Evolutionary conservation across 2,797 vertebrate genomes (phyloP), one percentile per base, ranked within the genome.

Genomic region (Emydoidea blandingii): DNA sequence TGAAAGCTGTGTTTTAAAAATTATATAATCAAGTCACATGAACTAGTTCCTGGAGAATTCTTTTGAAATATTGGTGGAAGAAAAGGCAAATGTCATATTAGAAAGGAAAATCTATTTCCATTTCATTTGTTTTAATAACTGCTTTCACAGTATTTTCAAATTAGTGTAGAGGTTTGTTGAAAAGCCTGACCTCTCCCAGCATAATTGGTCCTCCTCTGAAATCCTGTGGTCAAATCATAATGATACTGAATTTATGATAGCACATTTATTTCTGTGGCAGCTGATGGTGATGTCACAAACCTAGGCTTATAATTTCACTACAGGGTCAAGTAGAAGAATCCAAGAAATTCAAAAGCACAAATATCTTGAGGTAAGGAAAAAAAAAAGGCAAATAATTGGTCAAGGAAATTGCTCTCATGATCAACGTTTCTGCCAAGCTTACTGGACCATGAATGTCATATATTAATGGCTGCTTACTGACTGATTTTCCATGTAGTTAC

Each of bases 81-180:
- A 88, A 85, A 74, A 84, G 62, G 41, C 74, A 91, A n/a, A 52
- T 74, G 11, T 90, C n/a, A 68, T 7, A 11, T 16, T 72, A 65
- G 83, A 90, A 90, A 82, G 62, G 78, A 83, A 91, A 91, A 76
- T 76, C 21, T 41, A 62, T 57, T 89, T 91, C n/a, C 34, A 79
- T 57, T 57, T 81, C 44, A 83, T 86, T 89, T 78, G 53, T 72
- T 86, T 93, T 79, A 83, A 89, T 89, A 50, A 76, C 29, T 56
- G 56, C 53, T 31, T 56, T 68, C 31, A 29, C 3, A 47, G 12
- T 53, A 54, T n/a, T 78, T 95, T 85, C n/a, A 37, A 88, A 72
- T 62, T 87, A 87, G 34, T 53, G 7, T 85, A 85, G 31, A 87
- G 6, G 15, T 23, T 87, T 59, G 1, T 62, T 68, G 44, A 62